phyloP scores from a whole-genome alignment of 2,797 vertebrate genomes.

The Darevskia nairensis region DNA sequence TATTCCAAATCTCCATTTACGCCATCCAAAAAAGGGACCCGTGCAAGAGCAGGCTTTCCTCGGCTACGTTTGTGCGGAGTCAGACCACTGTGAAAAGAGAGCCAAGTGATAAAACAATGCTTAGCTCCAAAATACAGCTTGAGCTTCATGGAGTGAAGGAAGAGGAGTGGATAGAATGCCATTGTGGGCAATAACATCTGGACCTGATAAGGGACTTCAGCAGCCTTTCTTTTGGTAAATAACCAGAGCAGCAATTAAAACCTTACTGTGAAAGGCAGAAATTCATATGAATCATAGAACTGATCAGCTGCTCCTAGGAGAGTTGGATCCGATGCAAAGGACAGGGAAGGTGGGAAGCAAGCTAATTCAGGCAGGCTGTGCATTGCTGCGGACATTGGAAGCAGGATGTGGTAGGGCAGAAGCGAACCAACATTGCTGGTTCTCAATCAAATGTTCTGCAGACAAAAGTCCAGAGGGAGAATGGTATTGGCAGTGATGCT shows the following conservation, averaged over 20 bases:
- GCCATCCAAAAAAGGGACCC: slow-evolving; percentile 89
- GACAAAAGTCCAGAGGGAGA: neutral
- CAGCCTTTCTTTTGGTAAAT: neutral
- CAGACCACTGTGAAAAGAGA: slow-evolving; percentile 73
- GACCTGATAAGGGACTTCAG: neutral
- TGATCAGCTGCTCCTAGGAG: neutral
- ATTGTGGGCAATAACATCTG: neutral
- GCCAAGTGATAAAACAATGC: neutral
- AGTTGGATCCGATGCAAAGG: neutral
- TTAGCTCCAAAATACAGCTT: neutral
- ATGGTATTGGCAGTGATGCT: neutral
- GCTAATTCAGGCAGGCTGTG: neutral
- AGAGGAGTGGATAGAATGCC: neutral
- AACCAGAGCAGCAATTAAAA: neutral
- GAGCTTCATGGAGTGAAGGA: neutral
- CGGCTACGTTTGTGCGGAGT: slow-evolving; percentile 90
- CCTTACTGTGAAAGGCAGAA: neutral
- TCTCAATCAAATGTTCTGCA: neutral
- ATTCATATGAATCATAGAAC: neutral
- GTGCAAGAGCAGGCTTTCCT: slow-evolving; percentile 92
- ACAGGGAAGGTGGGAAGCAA: neutral
- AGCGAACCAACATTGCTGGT: neutral
- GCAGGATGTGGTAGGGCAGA: neutral
- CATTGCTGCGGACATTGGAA: neutral
- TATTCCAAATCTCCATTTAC: slow-evolving; percentile 91